These are phyloP conservation scores for Calephelis nemesis DNA, from an alignment of 1,140 invertebrate genomes.

Conservation along the genomic window DNA sequence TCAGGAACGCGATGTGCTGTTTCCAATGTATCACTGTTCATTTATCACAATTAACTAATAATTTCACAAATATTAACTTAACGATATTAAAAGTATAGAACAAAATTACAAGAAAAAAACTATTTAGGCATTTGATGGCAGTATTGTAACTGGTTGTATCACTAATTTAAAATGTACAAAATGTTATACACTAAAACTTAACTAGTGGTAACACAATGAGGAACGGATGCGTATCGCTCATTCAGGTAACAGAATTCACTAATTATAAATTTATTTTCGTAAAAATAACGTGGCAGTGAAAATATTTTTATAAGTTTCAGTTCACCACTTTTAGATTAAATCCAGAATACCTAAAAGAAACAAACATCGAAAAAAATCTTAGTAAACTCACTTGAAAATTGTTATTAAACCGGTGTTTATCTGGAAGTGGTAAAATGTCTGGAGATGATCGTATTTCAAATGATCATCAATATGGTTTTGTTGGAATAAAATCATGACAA, in stretches of 20 bases:
- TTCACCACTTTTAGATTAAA: slow-evolving; percentile 7
- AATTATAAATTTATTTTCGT: slow-evolving; percentile 38
- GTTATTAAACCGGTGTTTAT: background rate
- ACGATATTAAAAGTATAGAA: slow-evolving; percentile 58
- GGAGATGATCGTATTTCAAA: background rate
- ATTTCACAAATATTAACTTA: slow-evolving; percentile 66
- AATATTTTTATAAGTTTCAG: slow-evolving; percentile 3
- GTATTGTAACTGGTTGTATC: slow-evolving; percentile 75
- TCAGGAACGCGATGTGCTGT: slow-evolving; percentile 31
- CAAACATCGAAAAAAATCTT: background rate
- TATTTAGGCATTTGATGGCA: slow-evolving; percentile 78
- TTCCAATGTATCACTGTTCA: slow-evolving; percentile 62
- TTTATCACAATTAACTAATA: slow-evolving; percentile 74
- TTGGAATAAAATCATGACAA: background rate
- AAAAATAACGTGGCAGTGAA: slow-evolving; percentile 12
- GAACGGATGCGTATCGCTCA: slow-evolving; percentile 71
- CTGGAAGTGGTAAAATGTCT: slow-evolving; percentile 2
- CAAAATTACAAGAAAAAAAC: slow-evolving; percentile 59
- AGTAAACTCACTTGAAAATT: background rate
- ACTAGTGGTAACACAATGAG: slow-evolving; percentile 77
- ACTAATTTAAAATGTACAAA: slow-evolving; percentile 73
- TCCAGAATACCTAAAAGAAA: background rate
- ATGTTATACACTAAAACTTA: slow-evolving; percentile 68
- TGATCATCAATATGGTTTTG: background rate
- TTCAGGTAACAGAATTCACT: slow-evolving; percentile 72